phyloP scores from a whole-genome alignment of 2,113 vertebrate species.

The Sphyrna mokarran region DNA sequence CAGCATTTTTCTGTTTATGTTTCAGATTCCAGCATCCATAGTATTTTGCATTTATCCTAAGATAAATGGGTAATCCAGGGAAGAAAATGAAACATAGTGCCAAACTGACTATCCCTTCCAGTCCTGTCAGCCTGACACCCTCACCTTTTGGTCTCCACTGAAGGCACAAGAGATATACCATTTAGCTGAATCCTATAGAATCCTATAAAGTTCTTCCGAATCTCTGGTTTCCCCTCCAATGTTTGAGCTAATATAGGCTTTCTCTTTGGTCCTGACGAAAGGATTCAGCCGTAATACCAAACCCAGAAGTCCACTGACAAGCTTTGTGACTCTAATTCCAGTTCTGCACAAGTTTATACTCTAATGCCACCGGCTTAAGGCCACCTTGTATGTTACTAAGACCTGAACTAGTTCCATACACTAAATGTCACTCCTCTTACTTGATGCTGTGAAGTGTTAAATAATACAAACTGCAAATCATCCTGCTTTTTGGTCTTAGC shows the following conservation, averaged over 20 bases:
- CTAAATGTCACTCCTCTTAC: not conserved
- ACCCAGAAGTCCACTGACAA: not conserved
- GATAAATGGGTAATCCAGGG: too few relatives aligned
- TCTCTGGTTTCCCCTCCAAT: not conserved
- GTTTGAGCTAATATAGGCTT: not conserved
- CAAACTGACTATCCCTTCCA: not conserved
- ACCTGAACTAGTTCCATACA: not conserved
- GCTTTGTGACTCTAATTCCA: not conserved
- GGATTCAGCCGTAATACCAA: not conserved
- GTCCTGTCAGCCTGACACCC: too few relatives aligned
- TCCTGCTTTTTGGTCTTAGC: too few relatives aligned
- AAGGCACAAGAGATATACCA: not conserved
- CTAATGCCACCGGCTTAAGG: not conserved
- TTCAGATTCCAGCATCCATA: too few relatives aligned
- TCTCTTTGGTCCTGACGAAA: not conserved
- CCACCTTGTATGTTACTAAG: not conserved
- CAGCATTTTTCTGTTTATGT: too few relatives aligned
- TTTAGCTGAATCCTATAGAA: not conserved
- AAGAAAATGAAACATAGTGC: too few relatives aligned
- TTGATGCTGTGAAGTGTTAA: not conserved
- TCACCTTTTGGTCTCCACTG: not conserved
- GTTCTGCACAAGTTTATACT: not conserved
- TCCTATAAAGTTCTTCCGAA: not conserved
- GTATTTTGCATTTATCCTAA: too few relatives aligned
- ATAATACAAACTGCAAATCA: too few relatives aligned